These are phyloP conservation scores for Medauroidea extradentata DNA, from an alignment of 1,140 invertebrate species.

Conservation along the genomic window DNA sequence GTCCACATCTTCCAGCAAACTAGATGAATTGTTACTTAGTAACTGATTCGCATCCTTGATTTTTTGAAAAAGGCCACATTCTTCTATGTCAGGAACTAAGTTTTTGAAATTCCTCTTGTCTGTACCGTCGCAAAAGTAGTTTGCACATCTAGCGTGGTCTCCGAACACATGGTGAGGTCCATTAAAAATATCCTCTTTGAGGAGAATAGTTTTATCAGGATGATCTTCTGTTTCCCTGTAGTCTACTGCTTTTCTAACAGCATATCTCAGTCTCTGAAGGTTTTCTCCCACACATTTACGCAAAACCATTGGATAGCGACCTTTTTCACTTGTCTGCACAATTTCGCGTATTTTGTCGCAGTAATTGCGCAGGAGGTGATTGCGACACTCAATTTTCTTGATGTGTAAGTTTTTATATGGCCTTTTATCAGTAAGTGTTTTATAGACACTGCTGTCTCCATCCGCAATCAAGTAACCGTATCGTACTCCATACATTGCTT, in stretches of 20 bases:
- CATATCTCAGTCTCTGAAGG: constrained; percentile 16
- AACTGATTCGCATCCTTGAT: background rate
- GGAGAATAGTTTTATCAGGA: constrained; percentile 9
- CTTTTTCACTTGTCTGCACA: constrained; percentile 1
- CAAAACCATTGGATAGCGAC: background rate
- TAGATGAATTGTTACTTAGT: constrained; percentile 16
- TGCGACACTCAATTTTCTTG: constrained; percentile 39
- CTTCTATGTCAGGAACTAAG: constrained; percentile 21
- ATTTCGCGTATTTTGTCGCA: constrained; percentile 22
- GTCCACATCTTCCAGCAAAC: constrained; percentile 36
- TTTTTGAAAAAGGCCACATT: constrained; percentile 4
- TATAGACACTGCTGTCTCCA: constrained; percentile 42
- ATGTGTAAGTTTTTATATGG: constrained; percentile 31
- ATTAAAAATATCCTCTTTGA: constrained; percentile 30
- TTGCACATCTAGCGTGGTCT: constrained; percentile 30
- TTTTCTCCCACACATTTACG: constrained; percentile 13
- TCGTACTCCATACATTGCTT: constrained; percentile 37
- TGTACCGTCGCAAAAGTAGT: constrained; percentile 24
- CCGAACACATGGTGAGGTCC: constrained; percentile 37
- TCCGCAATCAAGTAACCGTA: constrained; percentile 41
- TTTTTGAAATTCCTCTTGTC: constrained; percentile 22
- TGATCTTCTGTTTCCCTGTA: constrained; percentile 11
- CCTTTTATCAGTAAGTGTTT: constrained; percentile 27
- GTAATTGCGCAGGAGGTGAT: constrained; percentile 34
- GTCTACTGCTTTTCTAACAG: constrained; percentile 17